Conservation (phyloP, 2,113 vertebrate genomes). For the Ctenodactylus gundi region DNA sequence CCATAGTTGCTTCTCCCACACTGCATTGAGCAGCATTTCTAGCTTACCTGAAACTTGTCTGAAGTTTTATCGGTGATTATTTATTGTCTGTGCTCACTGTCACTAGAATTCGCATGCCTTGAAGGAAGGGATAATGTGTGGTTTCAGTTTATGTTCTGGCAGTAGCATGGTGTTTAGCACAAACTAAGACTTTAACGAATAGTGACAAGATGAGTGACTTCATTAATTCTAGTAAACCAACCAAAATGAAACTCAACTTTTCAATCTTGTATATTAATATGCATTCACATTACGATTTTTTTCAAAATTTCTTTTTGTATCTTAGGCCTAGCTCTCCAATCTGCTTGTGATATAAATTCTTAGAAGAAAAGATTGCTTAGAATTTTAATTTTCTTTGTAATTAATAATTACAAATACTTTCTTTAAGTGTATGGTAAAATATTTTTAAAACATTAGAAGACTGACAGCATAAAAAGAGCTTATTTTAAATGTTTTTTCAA, state of each 20-base stretch:
- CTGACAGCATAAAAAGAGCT: background rate
- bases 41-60: background rate
- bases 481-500: background rate
- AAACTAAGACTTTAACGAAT: background rate
- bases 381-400: background rate
- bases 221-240: background rate
- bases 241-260: background rate
- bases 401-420: background rate
- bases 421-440: background rate
- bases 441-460: background rate
- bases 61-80: background rate
- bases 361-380: background rate
- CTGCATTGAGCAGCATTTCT: background rate
- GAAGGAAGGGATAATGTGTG: background rate
- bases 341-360: background rate
- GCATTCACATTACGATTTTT: background rate
- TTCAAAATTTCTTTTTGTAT: background rate
- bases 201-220: background rate
- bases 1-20: background rate
- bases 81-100: background rate
- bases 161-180: background rate
- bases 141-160: background rate
- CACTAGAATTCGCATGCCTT: background rate
- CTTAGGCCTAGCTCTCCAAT: background rate
- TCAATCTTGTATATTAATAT: background rate